These are phyloP conservation scores for Chlorospingus flavigularis DNA, from an alignment of 2,797 vertebrate species.

Conservation along the genomic window DNA sequence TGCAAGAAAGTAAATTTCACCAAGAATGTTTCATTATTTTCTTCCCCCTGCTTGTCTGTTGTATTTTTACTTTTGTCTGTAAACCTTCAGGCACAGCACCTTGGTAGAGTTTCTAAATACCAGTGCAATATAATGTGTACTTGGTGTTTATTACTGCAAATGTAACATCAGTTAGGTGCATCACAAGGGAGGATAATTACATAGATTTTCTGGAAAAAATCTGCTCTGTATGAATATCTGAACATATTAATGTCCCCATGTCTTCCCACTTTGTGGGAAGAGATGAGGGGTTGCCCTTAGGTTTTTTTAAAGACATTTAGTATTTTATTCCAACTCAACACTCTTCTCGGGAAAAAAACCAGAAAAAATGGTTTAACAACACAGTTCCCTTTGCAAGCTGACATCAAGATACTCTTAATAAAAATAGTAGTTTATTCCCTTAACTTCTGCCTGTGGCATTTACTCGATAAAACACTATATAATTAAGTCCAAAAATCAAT, in stretches of 20 bases:
- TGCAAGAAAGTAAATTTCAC: neutral
- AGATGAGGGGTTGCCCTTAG: rapidly evolving
- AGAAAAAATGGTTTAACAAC: neutral
- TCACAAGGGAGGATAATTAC: neutral
- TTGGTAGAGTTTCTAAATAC: neutral
- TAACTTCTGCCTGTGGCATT: neutral
- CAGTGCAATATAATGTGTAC: neutral
- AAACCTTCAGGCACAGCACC: neutral
- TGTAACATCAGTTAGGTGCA: neutral
- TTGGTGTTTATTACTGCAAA: neutral
- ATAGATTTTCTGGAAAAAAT: neutral
- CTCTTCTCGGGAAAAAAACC: neutral
- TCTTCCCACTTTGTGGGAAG: neutral
- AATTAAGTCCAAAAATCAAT: slow-evolving; percentile 15
- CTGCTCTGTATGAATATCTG: neutral
- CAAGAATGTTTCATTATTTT: neutral
- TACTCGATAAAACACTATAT: neutral
- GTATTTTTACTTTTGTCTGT: neutral
- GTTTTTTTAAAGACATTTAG: neutral
- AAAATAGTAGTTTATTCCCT: neutral
- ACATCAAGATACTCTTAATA: neutral
- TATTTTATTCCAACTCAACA: neutral
- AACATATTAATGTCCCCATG: neutral
- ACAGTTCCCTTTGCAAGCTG: neutral
- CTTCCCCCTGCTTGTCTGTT: neutral